These are phyloP conservation scores for Trogon melanurus DNA, from an alignment of 2,113 vertebrate genomes.

Conservation along the genomic window DNA sequence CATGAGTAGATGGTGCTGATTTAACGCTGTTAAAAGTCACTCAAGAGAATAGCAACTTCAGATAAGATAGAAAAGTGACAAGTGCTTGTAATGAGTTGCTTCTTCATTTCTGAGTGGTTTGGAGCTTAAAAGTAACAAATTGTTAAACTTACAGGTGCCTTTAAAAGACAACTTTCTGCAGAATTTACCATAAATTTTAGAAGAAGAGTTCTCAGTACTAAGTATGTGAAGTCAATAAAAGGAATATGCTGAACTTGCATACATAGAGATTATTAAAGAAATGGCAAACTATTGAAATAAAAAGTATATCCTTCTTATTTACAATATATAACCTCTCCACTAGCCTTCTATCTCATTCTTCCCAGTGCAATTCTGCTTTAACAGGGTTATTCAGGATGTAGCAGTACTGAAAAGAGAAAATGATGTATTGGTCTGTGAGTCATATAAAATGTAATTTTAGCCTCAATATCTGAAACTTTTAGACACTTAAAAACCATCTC, in stretches of 20 bases:
- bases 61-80: slow-evolving; percentile 7
- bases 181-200: neutral
- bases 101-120: slow-evolving; percentile 38
- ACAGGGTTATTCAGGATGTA: slow-evolving; percentile 7
- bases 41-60: slow-evolving; percentile 40
- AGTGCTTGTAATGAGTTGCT: slow-evolving; percentile 30
- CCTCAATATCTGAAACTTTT: slow-evolving; percentile 36
- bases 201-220: neutral
- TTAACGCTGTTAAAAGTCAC: slow-evolving; percentile 42
- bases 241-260: neutral
- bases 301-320: neutral
- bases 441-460: slow-evolving; percentile 18
- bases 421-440: neutral
- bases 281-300: neutral
- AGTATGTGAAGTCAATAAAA: neutral
- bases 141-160: neutral
- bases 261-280: neutral
- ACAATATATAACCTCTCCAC: neutral
- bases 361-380: neutral
- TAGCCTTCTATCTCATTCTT: neutral
- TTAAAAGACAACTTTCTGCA: neutral
- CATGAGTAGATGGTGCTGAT: slow-evolving; percentile 40
- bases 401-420: neutral
- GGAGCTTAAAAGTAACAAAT: neutral
- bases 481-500: neutral